Base-by-base conservation (phyloP, 2,888 invertebrate species). In the Rugalucina vietnamica region DNA sequence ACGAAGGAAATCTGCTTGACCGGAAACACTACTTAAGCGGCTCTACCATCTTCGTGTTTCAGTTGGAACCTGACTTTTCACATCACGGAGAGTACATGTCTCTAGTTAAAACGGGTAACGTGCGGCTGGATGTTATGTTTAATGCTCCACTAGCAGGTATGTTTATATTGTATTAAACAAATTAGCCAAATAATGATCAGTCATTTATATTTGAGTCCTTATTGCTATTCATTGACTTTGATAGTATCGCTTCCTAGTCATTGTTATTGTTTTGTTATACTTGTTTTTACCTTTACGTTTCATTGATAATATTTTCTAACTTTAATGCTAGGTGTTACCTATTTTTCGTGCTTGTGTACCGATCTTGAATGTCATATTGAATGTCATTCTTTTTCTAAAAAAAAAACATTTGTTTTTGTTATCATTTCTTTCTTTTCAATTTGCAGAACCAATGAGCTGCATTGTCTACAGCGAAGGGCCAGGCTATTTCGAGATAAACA, bases 401-500 rank as follows among this genome's bases (percentile, higher is more conserved):
- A n/a, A n/a, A n/a, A n/a, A n/a, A n/a, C n/a, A n/a, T n/a, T n/a
- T 8, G 18, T 18, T 43, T 18, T 12, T 43, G 8, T 43, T 8
- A 12, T 43, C 18, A 12, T 12, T 43, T 43, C 43, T 43, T 18
- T 43, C 18, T 43, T 43, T 43, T 43, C n/a, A n/a, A n/a, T n/a
- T n/a, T 43, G 8, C 43, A 43, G 60, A 60, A 29, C 24, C 60
- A 60, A 60, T 60, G 60, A 60, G 24, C 24, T 60, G 60, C n/a
- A 8, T 60, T 8, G 60, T 72, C 1, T 80, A 77, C 50, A 79
- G 76, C 57, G 72, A 77, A 4, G 74, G 82, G 12, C 80, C 85
- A 0, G 82, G 77, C 18, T 81, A 76, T 43, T 85, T 85, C 29
- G 81, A 81, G 65, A 82, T 85, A 54, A 82, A 76, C 39, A 14